Evolutionary conservation across 2,888 invertebrate genomes (phyloP).

Genomic region (Tipula lateralis): DNA sequence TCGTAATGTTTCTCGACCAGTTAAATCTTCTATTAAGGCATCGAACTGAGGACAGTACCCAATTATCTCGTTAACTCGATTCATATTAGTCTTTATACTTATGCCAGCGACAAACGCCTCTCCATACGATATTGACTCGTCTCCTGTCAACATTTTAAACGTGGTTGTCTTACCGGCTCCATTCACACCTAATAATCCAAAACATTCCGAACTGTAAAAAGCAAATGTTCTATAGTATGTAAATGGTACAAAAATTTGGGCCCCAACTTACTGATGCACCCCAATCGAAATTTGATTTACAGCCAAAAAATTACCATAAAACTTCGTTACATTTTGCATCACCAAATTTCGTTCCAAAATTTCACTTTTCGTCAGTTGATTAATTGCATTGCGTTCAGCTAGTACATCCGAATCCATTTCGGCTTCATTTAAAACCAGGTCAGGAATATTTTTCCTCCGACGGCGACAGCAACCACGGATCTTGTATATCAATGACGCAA

Average conservation of each 20-base stretch:
- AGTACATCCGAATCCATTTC: conserved; percentile 54
- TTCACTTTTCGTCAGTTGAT: conserved; percentile 44
- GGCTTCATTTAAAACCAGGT: not conserved
- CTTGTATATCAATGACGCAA: conserved; percentile 33
- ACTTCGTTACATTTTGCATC: conserved; percentile 65
- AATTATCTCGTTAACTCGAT: conserved; percentile 57
- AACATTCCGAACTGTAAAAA: conserved; percentile 61
- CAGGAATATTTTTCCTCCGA: not conserved
- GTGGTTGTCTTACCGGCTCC: conserved; percentile 86
- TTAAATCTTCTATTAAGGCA: conserved; percentile 63
- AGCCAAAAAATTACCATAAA: conserved; percentile 67
- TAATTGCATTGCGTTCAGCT: conserved; percentile 53
- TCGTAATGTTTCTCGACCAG: conserved; percentile 64
- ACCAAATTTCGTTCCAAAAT: conserved; percentile 54
- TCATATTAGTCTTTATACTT: conserved; percentile 53
- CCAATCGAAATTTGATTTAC: conserved; percentile 69
- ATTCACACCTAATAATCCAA: conserved; percentile 77
- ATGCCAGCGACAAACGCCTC: conserved; percentile 62
- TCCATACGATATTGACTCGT: conserved; percentile 65
- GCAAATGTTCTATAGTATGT: no score
- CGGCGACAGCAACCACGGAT: not conserved
- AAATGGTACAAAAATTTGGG: conserved; percentile 34
- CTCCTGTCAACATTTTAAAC: conserved; percentile 87
- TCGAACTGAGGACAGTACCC: conserved; percentile 76
- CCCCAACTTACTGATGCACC: conserved; percentile 41